A percentile compares a stretch with the other conserved stretches of the same genome.
phyloP scores from a whole-genome alignment of 2,888 invertebrate genomes.

The Dusona sp. region DNA sequence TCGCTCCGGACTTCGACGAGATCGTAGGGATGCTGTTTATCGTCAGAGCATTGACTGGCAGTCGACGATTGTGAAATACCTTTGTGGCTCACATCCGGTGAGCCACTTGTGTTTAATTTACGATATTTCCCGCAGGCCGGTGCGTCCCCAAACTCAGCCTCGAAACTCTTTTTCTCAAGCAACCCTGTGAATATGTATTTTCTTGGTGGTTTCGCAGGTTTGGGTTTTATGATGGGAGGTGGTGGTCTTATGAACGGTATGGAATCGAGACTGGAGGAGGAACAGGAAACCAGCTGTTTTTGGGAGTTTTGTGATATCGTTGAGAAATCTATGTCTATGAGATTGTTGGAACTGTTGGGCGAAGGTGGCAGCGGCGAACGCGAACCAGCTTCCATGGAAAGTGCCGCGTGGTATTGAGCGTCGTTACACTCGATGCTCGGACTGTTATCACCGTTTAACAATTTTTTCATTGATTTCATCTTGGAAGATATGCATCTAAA shows the following conservation, averaged over 20 bases:
- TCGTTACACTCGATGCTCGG: slow-evolving; percentile 88
- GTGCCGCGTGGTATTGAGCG: slow-evolving; percentile 90
- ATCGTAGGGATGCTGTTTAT: slow-evolving; percentile 89
- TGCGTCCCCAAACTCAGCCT: slow-evolving; percentile 84
- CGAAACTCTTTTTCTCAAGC: slow-evolving; percentile 82
- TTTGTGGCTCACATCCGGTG: slow-evolving; percentile 73
- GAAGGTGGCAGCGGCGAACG: slow-evolving; percentile 92
- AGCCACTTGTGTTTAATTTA: slow-evolving; percentile 86
- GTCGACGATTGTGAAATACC: not conserved
- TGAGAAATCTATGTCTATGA: slow-evolving; percentile 85
- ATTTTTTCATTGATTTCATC: slow-evolving; percentile 95
- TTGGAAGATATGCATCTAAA: slow-evolving; percentile 92
- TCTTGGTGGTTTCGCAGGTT: slow-evolving; percentile 88
- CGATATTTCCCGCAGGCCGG: slow-evolving; percentile 86
- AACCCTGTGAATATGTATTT: slow-evolving; percentile 85
- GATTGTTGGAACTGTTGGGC: slow-evolving; percentile 85
- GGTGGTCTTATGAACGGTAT: slow-evolving; percentile 82
- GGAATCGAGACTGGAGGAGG: slow-evolving; percentile 74
- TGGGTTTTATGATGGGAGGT: slow-evolving; percentile 87
- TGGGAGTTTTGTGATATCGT: slow-evolving; percentile 81
- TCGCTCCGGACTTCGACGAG: slow-evolving; percentile 91
- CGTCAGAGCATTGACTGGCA: slow-evolving; percentile 74
- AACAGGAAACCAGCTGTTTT: slow-evolving; percentile 72
- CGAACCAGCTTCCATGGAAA: slow-evolving; percentile 93
- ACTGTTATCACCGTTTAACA: slow-evolving; percentile 89